phyloP scores from a whole-genome alignment of 2,113 vertebrate species.

The Rhipidura dahli region DNA sequence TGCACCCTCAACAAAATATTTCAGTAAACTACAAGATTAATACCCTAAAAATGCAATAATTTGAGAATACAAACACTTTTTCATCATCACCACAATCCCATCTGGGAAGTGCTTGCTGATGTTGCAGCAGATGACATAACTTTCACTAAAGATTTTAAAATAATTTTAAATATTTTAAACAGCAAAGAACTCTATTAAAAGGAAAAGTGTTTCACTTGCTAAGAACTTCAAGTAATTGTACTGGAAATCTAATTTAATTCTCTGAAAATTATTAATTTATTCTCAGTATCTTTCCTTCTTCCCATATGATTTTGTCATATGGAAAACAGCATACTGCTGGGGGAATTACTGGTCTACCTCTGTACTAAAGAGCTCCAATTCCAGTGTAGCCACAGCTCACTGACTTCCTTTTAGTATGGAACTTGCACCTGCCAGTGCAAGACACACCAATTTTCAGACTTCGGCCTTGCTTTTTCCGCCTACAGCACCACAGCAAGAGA shows the following conservation, averaged over 20 bases:
- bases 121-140: background rate
- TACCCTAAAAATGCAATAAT: background rate
- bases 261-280: background rate
- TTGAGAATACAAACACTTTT: background rate
- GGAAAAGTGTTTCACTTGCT: background rate
- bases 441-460: background rate
- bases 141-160: background rate
- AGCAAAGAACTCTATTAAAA: background rate
- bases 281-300: background rate
- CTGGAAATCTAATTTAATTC: background rate
- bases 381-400: background rate
- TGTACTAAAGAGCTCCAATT: background rate
- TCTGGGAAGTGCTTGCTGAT: background rate
- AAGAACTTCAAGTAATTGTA: background rate
- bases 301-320: background rate
- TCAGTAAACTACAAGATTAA: background rate
- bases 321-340: background rate
- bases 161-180: background rate
- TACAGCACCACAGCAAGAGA: background rate
- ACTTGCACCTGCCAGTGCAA: background rate
- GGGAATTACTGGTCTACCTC: background rate
- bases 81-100: background rate
- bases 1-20: background rate
- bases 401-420: background rate
- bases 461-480: background rate